These are phyloP conservation scores for Forbesichthys papilliferus DNA, from an alignment of 2,113 vertebrate genomes.

Conservation along the genomic window DNA sequence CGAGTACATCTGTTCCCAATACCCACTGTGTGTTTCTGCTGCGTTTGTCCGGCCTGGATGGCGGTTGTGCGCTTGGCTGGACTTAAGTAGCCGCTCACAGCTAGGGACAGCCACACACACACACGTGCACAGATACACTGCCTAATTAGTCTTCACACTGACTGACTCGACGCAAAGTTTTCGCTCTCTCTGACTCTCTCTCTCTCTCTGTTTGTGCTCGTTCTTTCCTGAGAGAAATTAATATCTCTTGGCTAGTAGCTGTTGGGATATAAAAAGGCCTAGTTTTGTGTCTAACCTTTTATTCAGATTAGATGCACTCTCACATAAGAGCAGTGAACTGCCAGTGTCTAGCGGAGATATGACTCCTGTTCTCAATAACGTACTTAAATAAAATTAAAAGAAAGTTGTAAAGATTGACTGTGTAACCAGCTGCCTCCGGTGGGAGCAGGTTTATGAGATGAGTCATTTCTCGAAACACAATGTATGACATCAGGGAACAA, in stretches of 20 bases:
- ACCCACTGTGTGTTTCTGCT: constrained; percentile 29
- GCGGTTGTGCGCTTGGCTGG: constrained; percentile 40
- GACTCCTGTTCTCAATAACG: too few species aligned
- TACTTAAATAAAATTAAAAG: too few species aligned
- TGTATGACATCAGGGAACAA: too few species aligned
- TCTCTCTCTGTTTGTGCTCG: neutral
- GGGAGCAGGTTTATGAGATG: too few species aligned
- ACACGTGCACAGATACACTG: constrained; percentile 33
- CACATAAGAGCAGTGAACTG: too few species aligned
- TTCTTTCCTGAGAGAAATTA: neutral
- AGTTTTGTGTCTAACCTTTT: constrained; percentile 34
- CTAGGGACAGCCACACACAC: constrained; percentile 49
- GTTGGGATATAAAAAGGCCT: too few species aligned
- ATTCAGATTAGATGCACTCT: neutral
- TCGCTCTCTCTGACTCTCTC: constrained; percentile 37
- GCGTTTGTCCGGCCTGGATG: constrained; percentile 24
- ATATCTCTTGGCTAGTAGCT: neutral
- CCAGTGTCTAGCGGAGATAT: too few species aligned
- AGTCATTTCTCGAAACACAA: too few species aligned
- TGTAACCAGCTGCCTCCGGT: too few species aligned
- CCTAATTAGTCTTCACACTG: constrained; percentile 65
- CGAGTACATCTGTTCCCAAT: constrained; percentile 6
- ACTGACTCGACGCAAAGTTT: constrained; percentile 48
- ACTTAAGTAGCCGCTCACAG: constrained; percentile 15
- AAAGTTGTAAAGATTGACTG: too few species aligned